Percentiles rank a stretch among this genome's conserved stretches.
Evolutionary conservation across 2,797 vertebrate genomes (phyloP).

Genomic region (Hippoglossus hippoglossus): DNA sequence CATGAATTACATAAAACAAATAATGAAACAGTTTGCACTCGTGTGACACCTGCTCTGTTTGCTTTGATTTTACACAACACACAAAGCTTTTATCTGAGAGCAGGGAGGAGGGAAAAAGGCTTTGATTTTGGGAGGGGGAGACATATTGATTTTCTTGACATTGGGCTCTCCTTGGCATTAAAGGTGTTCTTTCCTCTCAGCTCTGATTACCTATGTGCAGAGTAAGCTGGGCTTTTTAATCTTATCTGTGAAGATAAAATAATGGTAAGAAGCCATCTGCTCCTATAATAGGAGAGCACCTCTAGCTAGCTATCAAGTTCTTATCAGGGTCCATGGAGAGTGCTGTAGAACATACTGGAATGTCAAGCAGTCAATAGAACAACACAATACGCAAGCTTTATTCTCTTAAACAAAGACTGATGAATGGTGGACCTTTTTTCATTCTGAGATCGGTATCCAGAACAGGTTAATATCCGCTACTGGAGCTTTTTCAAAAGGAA

Average conservation of each 20-base stretch:
- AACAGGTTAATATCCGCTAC: conserved; percentile 27
- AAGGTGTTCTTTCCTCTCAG: conserved; percentile 69
- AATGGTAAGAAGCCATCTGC: conserved; percentile 66
- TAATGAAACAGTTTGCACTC: conserved; percentile 33
- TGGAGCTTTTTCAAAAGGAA: conserved; percentile 1
- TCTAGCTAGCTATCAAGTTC: conserved; percentile 61
- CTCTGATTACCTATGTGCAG: conserved; percentile 75
- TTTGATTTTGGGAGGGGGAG: conserved; percentile 74
- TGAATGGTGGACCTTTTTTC: conserved; percentile 30
- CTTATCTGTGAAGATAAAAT: conserved; percentile 78
- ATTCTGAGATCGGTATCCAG: conserved; percentile 10
- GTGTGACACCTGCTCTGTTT: conserved; percentile 49
- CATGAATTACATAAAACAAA: conserved; percentile 36
- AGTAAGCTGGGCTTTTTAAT: conserved; percentile 68
- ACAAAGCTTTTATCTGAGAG: conserved; percentile 65
- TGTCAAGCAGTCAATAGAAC: conserved; percentile 68
- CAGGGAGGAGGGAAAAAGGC: conserved; percentile 37
- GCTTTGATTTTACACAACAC: conserved; percentile 57
- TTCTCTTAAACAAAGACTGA: conserved; percentile 55
- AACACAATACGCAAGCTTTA: conserved; percentile 47
- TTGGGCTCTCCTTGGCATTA: conserved; percentile 77
- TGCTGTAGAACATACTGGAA: conserved; percentile 56
- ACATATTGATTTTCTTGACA: conserved; percentile 81
- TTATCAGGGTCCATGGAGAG: conserved; percentile 64
- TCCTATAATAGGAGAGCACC: conserved; percentile 60